These are phyloP conservation scores for Tuberolachnus salignus DNA, from an alignment of 2,888 invertebrate species.

Conservation along the genomic window DNA sequence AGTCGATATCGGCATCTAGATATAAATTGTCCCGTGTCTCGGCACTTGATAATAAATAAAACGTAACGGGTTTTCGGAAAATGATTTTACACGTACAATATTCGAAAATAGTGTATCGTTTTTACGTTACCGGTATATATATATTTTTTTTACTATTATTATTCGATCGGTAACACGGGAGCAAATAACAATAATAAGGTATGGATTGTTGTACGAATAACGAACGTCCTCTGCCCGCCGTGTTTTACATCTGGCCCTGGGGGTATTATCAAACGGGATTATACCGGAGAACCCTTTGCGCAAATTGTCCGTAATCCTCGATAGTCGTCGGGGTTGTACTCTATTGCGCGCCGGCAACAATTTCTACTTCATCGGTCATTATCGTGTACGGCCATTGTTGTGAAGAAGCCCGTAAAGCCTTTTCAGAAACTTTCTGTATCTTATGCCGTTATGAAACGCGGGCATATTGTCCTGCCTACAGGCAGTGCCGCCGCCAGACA, in stretches of 20 bases:
- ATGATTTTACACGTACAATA: not conserved
- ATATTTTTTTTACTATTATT: constrained; percentile 6
- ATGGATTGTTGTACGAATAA: not conserved
- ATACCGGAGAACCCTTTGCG: constrained; percentile 41
- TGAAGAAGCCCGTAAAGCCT: constrained; percentile 17
- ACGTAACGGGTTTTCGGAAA: not conserved
- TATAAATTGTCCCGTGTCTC: too few species aligned
- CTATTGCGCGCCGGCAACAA: not conserved
- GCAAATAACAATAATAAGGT: too few species aligned
- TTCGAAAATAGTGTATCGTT: not conserved
- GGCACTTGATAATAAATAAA: too few species aligned
- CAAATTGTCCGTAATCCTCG: constrained; percentile 39
- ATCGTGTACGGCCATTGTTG: constrained; percentile 30
- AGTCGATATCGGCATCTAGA: too few species aligned
- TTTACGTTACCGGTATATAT: not conserved
- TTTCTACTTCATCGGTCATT: constrained; percentile 55
- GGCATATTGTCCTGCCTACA: too few species aligned
- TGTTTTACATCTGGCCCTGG: constrained; percentile 33
- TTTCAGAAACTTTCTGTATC: not conserved
- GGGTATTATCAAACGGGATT: constrained; percentile 44
- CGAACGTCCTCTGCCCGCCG: constrained; percentile 3
- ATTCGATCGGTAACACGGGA: not conserved
- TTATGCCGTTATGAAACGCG: not conserved
- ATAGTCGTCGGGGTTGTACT: constrained; percentile 3
- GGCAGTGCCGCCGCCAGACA: too few species aligned